Evolutionary conservation across 2,888 invertebrate genomes (phyloP), one percentile per base, ranked within the genome.

Genomic region (Lomographa bimaculata): DNA sequence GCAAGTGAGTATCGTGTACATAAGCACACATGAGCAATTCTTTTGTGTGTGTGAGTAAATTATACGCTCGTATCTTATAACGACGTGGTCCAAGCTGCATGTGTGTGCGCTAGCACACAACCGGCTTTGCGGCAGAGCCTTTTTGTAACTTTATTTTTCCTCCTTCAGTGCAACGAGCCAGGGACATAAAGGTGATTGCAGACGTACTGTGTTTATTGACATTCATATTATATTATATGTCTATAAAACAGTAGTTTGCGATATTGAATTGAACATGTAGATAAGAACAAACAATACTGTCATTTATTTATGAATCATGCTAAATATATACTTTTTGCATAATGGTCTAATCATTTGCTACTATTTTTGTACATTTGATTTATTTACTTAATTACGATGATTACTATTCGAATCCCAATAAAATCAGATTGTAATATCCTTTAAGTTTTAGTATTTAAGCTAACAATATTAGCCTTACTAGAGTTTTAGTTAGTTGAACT

Each of bases 121-220:
- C 63, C 68, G 65, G 74, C 79, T 71, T 70, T 59, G 76, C 76
- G 70, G 74, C 78, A 64, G 57, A 78, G 78, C 75, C 83, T 83
- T 84, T 80, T 85, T 83, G 74, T 84, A 64, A 66, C 80, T 83
- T 85, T 83, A 78, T 84, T 87, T 86, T 85, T 83, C 79, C 80
- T 82, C 65, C 66, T 80, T 69, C 69, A 72, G 71, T 67, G 65
- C 63, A 71, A 57, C 66, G 64, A 65, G 64, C 27, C 46, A 34
- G 27, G 36, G 46, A 33, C 45, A 66, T 64, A 71, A 72, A 70
- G 68, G 64, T 66, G 62, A 62, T 71, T 62, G 57, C 63, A 59
- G 61, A 61, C 58, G 35, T 23, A 11, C 9, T 8, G 35, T 23
- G 14, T 25, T 26, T 42, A 64, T 46, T 30, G 45, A 38, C 42